phyloP scores from a whole-genome alignment of 2,888 invertebrate species.

The Mechanitis messenoides region DNA sequence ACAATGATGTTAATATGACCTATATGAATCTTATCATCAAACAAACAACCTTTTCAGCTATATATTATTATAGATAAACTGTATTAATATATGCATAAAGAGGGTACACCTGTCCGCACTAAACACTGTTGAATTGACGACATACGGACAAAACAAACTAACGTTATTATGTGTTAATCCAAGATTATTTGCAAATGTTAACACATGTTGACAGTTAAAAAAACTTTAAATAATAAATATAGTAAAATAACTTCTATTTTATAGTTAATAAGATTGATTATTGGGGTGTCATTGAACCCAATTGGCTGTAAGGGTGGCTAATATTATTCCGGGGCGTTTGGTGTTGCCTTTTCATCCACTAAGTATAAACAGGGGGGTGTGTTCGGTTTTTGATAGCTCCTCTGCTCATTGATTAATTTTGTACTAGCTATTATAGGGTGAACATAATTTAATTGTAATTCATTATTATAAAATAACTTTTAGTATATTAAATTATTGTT shows the following conservation, averaged over 20 bases:
- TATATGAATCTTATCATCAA: too few relatives aligned
- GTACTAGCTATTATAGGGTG: conserved; percentile 47
- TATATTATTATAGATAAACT: too few relatives aligned
- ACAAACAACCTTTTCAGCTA: too few relatives aligned
- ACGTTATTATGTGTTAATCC: conserved; percentile 77
- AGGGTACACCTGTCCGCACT: conserved; percentile 54
- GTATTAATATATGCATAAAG: conserved; percentile 35
- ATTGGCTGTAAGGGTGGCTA: conserved; percentile 69
- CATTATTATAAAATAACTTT: conserved; percentile 30
- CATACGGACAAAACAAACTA: conserved; percentile 72
- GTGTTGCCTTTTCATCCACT: conserved; percentile 76
- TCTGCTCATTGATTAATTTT: conserved; percentile 70
- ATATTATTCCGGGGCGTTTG: conserved; percentile 75
- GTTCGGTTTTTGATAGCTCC: conserved; percentile 67
- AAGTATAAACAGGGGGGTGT: conserved; percentile 76
- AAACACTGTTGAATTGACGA: conserved; percentile 62
- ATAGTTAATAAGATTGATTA: conserved; percentile 42
- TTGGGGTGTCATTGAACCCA: conserved; percentile 33
- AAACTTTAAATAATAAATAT: conserved; percentile 26
- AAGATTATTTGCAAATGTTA: conserved; percentile 76
- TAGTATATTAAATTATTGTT: conserved; percentile 14
- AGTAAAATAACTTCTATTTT: conserved; percentile 41
- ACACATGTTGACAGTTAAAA: conserved; percentile 75
- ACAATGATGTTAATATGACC: too few relatives aligned
- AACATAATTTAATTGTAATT: conserved; percentile 11